Base-by-base conservation (phyloP, 1,140 invertebrate species). In the Harpegnathos saltator region DNA sequence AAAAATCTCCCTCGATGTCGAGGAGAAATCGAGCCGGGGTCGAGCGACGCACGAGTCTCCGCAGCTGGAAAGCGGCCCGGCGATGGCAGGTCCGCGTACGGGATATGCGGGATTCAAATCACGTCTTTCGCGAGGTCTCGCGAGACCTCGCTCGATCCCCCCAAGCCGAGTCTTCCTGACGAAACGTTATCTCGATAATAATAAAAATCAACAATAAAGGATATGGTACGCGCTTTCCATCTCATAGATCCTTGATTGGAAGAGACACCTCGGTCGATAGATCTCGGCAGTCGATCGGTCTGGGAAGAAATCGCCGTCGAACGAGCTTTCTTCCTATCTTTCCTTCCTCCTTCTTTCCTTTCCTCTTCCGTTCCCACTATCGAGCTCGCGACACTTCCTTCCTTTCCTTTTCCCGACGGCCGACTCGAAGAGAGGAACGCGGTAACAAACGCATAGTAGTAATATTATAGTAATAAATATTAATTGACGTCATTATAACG, bases 401-500 rank as follows among this genome's bases (percentile, higher is more conserved):
- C 17, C n/a, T 44, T 38, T 44, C 17, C 14, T 72, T 82, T 17
- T 12, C 17, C 22, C 11, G 65, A 52, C 14, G 26, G 33, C 12
- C 71, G 59, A 86, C 24, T 52, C 22, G 29, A 58, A 29, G 5
- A 33, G 58, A 84, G 44, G 22, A 84, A 80, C 68, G 1, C 52
- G 33, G 24, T 77, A 63, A 54, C 14, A 29, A 66, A 17, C 7
- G 5, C 61, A 83, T 12, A 14, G 68, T 44, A 44, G 19, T 59
- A 54, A 61, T 63, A 78, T 33, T 58, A 84, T 52, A n/a, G 71
- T 29, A 77, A 75, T 29, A 73, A 82, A 62, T 82, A 88, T 85
- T 88, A 87, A 88, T 88, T 88, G 83, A 87, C 77, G 56, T 29
- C 38, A 26, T 54, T 52, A 80, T 54, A 82, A 77, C 50, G 52